A percentile compares a stretch with the other conserved stretches of the same genome.
Evolutionary conservation across 2,888 invertebrate genomes (phyloP).

Genomic region (Ephialtes manifestator): DNA sequence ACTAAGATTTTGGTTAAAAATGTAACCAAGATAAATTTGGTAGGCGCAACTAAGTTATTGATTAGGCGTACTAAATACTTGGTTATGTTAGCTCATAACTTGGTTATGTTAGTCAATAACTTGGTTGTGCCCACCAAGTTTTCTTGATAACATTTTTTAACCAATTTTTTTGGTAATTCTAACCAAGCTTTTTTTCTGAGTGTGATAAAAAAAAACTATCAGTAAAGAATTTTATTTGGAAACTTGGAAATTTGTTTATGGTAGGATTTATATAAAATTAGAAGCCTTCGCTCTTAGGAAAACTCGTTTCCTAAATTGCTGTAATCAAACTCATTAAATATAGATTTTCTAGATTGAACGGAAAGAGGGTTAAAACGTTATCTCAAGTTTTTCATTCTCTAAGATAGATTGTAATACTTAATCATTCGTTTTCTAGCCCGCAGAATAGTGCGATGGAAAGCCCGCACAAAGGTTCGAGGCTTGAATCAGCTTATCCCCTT

Average conservation of each 20-base stretch:
- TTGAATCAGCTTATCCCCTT: slow-evolving; percentile 74
- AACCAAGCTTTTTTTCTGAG: too few relatives aligned
- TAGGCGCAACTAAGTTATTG: too few relatives aligned
- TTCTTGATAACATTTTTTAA: too few relatives aligned
- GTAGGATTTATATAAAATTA: neutral
- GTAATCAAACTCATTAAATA: neutral
- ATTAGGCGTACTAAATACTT: too few relatives aligned
- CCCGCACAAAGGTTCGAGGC: slow-evolving; percentile 59
- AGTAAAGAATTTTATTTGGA: neutral
- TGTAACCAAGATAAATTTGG: too few relatives aligned
- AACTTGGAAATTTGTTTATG: neutral
- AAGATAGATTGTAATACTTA: neutral
- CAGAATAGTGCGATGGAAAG: slow-evolving; percentile 14
- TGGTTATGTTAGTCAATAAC: too few relatives aligned
- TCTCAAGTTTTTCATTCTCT: slow-evolving; percentile 3
- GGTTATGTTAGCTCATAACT: too few relatives aligned
- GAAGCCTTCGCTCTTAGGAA: neutral
- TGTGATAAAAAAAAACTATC: neutral
- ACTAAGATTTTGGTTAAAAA: too few relatives aligned
- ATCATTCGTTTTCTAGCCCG: slow-evolving; percentile 15
- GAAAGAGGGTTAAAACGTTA: neutral
- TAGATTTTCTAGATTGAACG: neutral
- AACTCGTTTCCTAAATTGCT: neutral
- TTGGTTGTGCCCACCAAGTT: too few relatives aligned
- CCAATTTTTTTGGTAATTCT: too few relatives aligned